Conservation (phyloP, 2,797 vertebrate genomes). For the Falco rusticolus region DNA sequence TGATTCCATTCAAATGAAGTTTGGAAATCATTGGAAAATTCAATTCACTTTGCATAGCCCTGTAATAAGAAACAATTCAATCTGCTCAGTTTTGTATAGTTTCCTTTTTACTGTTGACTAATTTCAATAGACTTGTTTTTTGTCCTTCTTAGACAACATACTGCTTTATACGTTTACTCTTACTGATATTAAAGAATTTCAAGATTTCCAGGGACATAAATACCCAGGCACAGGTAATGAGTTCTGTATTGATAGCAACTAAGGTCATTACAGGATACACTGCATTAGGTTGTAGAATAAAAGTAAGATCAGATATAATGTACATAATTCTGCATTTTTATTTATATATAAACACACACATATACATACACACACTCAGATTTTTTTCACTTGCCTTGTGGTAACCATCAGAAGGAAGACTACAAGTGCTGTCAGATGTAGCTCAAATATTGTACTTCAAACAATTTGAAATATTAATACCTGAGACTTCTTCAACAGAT, state of each 20-base stretch:
- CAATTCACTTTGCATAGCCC: background rate
- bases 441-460: background rate
- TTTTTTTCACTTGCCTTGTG: background rate
- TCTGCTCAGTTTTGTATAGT: background rate
- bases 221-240: background rate
- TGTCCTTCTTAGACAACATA: background rate
- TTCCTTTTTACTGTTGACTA: background rate
- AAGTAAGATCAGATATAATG: background rate
- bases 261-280: background rate
- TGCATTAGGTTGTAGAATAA: background rate
- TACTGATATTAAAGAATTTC: background rate
- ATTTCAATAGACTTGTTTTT: background rate
- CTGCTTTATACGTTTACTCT: background rate
- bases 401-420: background rate
- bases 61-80: background rate
- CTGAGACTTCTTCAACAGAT: background rate
- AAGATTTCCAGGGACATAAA: background rate
- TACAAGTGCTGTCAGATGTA: background rate
- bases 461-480: background rate
- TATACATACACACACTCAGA: background rate
- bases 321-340: background rate
- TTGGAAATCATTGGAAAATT: background rate
- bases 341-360: background rate
- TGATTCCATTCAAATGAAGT: background rate
- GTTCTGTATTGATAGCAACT: background rate